A percentile compares a stretch with the other conserved stretches of the same genome.
Conservation (phyloP, 2,888 invertebrate species). For the Sarcophaga subvicina region DNA sequence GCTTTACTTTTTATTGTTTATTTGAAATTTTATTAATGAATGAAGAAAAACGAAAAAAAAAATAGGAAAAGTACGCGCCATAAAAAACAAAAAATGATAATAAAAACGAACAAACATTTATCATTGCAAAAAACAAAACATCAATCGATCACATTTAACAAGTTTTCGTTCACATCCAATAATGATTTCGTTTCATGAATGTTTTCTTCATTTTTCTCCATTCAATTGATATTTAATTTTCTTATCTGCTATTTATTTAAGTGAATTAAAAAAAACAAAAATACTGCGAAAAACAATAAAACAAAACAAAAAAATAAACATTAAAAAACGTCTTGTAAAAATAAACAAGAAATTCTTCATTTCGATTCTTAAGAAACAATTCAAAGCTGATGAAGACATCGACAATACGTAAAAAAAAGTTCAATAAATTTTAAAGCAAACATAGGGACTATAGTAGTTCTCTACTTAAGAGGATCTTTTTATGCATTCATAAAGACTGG, state of each 20-base stretch:
- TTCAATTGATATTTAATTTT: constrained; percentile 8
- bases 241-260: constrained; percentile 5
- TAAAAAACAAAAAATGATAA: neutral
- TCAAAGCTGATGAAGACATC: neutral
- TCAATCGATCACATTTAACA: constrained; percentile 44
- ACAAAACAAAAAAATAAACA: neutral
- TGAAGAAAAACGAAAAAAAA: neutral
- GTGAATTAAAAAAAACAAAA: neutral
- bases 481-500: no score
- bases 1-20: neutral
- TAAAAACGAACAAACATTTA: constrained; percentile 38
- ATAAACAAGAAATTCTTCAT: neutral
- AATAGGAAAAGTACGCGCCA: neutral
- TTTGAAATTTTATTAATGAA: neutral
- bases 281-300: constrained; percentile 13
- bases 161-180: constrained; percentile 18
- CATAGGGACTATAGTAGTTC: no score
- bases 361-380: neutral
- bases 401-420: no score
- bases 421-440: no score
- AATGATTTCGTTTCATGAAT: constrained; percentile 29
- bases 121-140: constrained; percentile 20
- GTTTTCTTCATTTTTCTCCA: neutral
- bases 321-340: neutral
- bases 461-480: no score